Evolutionary conservation across 2,113 vertebrate species (phyloP).

Genomic region (Ondatra zibethicus): DNA sequence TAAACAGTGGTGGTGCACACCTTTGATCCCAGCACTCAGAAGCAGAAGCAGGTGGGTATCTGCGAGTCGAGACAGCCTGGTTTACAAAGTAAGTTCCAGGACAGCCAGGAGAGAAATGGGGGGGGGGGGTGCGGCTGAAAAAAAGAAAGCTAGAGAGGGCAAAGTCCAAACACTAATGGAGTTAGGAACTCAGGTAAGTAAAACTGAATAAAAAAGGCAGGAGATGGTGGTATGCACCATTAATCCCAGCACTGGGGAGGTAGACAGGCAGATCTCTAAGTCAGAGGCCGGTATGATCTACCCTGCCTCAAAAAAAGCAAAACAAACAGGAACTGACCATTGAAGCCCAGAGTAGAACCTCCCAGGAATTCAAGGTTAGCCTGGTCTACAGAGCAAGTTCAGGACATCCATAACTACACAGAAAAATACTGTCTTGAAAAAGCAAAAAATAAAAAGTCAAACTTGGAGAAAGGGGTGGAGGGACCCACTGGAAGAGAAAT

Average conservation of each 20-base stretch:
- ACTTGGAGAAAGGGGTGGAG: too few species aligned
- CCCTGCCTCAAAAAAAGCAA: not conserved
- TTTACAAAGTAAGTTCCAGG: too few species aligned
- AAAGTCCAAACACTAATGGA: not conserved
- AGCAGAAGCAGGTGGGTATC: too few species aligned
- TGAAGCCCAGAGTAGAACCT: too few species aligned
- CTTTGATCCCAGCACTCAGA: too few species aligned
- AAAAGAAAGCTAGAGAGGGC: not conserved
- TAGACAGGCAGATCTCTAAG: too few species aligned
- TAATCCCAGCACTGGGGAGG: too few species aligned
- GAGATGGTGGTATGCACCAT: not conserved
- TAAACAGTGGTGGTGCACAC: too few species aligned
- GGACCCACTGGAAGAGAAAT: not conserved
- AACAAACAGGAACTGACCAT: not conserved
- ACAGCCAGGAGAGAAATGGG: too few species aligned
- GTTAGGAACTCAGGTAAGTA: not conserved
- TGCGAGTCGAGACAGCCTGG: too few species aligned
- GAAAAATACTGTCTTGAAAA: not conserved
- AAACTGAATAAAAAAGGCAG: not conserved
- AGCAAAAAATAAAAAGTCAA: not conserved
- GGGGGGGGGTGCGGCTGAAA: too few species aligned
- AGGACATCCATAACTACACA: not conserved
- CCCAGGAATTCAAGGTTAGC: not conserved
- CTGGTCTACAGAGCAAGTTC: not conserved
- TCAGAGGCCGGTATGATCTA: not conserved